Conservation (phyloP, 2,888 invertebrate genomes). For the Coenonympha arcania region DNA sequence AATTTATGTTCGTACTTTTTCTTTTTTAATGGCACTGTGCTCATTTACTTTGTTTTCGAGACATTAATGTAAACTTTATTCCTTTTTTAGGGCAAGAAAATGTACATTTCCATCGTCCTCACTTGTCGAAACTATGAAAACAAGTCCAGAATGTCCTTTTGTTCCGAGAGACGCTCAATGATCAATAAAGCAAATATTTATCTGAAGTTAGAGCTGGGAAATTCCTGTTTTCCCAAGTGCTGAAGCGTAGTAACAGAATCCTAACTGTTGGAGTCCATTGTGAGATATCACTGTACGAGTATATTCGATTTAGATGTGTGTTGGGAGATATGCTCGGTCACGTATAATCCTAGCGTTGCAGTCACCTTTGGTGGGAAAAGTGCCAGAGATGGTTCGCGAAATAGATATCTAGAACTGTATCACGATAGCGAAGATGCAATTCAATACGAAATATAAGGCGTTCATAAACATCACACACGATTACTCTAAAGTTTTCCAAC, state of each 20-base stretch:
- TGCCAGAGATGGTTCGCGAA: slow-evolving; percentile 30
- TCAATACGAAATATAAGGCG: slow-evolving; percentile 42
- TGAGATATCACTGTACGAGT: slow-evolving; percentile 6
- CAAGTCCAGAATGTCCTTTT: background rate
- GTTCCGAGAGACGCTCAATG: background rate
- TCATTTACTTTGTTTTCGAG: no score
- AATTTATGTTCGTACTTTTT: slow-evolving; percentile 19
- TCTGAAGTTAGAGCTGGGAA: background rate
- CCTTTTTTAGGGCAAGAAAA: no score
- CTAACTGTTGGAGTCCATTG: slow-evolving; percentile 7
- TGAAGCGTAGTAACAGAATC: slow-evolving; percentile 4
- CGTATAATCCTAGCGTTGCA: slow-evolving; percentile 27
- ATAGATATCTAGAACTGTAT: slow-evolving; percentile 31
- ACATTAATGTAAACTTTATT: no score
- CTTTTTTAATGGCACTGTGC: background rate
- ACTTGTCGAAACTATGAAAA: background rate
- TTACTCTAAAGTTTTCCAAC: slow-evolving; percentile 34
- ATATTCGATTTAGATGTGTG: slow-evolving; percentile 12
- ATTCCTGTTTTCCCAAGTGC: slow-evolving; percentile 6
- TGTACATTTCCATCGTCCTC: background rate
- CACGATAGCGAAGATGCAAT: slow-evolving; percentile 30
- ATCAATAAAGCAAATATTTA: slow-evolving; percentile 7
- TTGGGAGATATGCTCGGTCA: slow-evolving; percentile 21
- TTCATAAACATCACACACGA: slow-evolving; percentile 48
- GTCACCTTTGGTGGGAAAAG: slow-evolving; percentile 29